These are phyloP conservation scores for Fulmarus glacialis DNA, from an alignment of 2,113 vertebrate species.

Conservation along the genomic window DNA sequence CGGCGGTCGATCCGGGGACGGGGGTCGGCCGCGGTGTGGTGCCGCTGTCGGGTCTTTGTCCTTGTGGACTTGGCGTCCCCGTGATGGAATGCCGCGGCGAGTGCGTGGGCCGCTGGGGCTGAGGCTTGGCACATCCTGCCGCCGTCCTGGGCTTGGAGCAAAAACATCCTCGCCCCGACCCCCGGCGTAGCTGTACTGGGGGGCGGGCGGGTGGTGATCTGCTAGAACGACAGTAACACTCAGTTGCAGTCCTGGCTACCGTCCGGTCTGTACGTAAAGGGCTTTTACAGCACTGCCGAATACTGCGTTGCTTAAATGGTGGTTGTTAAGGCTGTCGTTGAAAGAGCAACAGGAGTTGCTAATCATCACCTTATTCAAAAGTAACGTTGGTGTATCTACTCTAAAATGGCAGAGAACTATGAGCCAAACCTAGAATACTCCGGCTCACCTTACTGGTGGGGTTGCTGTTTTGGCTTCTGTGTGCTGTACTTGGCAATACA, in stretches of 20 bases:
- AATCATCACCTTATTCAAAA: accelerated
- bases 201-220: too few relatives aligned
- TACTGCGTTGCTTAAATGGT: accelerated
- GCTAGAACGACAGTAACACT: not conserved
- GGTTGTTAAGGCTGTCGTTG: not conserved
- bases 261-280: not conserved
- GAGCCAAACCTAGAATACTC: not conserved
- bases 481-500: accelerated
- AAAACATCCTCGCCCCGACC: accelerated
- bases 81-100: not conserved
- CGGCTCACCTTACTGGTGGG: accelerated
- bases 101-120: not conserved
- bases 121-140: too few relatives aligned
- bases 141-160: too few relatives aligned
- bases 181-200: accelerated
- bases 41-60: accelerated
- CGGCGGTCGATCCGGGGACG: accelerated
- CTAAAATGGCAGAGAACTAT: not conserved
- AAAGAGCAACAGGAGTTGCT: not conserved
- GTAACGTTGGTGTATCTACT: accelerated
- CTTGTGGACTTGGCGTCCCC: accelerated
- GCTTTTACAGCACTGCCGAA: accelerated
- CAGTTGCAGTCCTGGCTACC: accelerated
- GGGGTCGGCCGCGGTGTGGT: too few relatives aligned
- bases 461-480: not conserved